phyloP scores from a whole-genome alignment of 2,888 invertebrate species.

The Stramonita haemastoma region DNA sequence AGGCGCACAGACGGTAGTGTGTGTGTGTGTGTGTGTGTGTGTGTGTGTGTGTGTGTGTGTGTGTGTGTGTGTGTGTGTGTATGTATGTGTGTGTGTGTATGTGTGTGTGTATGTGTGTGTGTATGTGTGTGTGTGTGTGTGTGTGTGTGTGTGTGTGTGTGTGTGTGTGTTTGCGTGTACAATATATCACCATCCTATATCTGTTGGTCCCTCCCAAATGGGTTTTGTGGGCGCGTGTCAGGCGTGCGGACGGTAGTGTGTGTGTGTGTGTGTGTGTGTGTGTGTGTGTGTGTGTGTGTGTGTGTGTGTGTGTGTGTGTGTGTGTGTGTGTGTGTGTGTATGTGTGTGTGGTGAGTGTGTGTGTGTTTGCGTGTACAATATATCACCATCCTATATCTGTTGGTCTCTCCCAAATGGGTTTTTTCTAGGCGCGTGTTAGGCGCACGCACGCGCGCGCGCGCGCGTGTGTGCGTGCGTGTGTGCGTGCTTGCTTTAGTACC shows the following conservation, averaged over 20 bases:
- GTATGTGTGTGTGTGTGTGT: constrained; percentile 36
- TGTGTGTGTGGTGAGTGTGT: too few species aligned
- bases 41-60: constrained; percentile 20
- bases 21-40: constrained; percentile 30
- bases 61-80: constrained; percentile 41
- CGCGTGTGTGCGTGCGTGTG: background rate
- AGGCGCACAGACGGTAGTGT: background rate
- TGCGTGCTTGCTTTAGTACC: background rate
- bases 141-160: constrained; percentile 14
- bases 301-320: background rate
- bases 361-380: background rate
- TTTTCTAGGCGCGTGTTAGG: too few species aligned
- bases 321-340: constrained; percentile 1
- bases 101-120: constrained; percentile 30
- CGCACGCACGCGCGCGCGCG: too few species aligned
- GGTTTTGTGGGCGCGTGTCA: too few species aligned
- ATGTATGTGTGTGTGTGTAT: constrained; percentile 47
- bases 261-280: constrained; percentile 29
- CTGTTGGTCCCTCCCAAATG: background rate
- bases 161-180: background rate
- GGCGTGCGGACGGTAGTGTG: background rate
- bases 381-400: constrained; percentile 22
- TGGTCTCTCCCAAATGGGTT: background rate
- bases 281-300: background rate
- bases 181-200: constrained; percentile 25